phyloP scores from a whole-genome alignment of 2,113 vertebrate genomes.

The pig (Sus scrofa) region DNA sequence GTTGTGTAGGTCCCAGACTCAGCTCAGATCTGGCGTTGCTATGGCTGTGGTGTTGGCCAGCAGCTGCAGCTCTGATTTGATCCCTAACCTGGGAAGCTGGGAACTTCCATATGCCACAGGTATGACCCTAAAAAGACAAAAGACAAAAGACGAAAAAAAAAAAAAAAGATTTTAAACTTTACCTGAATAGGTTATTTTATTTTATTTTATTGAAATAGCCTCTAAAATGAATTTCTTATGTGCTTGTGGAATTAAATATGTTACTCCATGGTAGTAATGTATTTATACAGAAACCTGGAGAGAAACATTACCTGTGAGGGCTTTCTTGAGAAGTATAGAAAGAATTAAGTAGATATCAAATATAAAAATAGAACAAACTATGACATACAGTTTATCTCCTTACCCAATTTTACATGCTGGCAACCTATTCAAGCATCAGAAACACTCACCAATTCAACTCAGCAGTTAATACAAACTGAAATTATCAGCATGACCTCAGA shows the following conservation, averaged over 20 bases:
- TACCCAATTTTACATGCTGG: not conserved
- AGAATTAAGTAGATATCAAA: not conserved
- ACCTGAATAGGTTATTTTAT: not conserved
- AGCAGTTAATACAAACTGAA: slow-evolving; percentile 26
- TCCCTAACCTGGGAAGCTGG: no score
- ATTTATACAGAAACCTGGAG: not conserved
- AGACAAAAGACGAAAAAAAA: no score
- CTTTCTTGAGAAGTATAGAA: not conserved
- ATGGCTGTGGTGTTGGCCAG: no score
- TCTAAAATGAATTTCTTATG: slow-evolving; percentile 37
- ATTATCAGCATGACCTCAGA: not conserved
- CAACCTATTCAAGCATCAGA: not conserved
- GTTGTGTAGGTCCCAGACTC: no score
- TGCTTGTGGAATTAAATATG: not conserved
- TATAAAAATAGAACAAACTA: not conserved
- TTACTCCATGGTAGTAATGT: not conserved
- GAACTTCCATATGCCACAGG: no score
- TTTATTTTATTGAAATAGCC: not conserved
- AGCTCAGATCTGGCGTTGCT: no score
- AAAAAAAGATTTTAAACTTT: not conserved
- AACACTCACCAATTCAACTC: not conserved
- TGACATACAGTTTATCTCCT: not conserved
- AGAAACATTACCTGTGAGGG: not conserved
- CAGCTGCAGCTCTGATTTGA: no score
- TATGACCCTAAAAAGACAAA: no score